Percentiles rank a stretch among this genome's conserved stretches.
Conservation (phyloP, 2,888 invertebrate species). For the Alentia gelatinosa region DNA sequence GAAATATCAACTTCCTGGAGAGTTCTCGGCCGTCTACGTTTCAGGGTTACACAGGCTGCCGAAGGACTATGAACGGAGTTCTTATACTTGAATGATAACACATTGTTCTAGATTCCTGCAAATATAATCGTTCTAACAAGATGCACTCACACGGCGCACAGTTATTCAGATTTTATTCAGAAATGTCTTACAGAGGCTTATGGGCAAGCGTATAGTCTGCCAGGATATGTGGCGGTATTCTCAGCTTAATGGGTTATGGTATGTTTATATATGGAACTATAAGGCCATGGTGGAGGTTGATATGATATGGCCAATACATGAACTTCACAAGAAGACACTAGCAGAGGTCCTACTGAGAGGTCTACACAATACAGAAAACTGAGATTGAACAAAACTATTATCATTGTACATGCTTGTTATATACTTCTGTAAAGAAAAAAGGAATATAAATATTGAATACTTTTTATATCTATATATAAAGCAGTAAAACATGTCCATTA, state of each 20-base stretch:
- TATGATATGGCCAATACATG: not conserved
- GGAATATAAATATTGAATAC: constrained; percentile 39
- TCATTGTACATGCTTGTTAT: constrained; percentile 33
- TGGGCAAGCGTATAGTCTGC: not conserved
- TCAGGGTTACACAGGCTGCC: not conserved
- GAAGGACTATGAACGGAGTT: not conserved
- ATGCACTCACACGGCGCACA: constrained; percentile 39
- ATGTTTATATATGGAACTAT: not conserved
- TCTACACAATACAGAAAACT: not conserved
- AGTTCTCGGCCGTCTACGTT: no score
- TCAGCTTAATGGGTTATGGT: not conserved
- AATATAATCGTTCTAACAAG: not conserved
- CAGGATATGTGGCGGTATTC: not conserved
- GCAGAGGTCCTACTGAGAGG: not conserved
- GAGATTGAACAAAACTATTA: constrained; percentile 29
- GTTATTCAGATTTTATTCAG: not conserved
- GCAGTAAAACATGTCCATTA: not conserved
- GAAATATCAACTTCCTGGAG: no score
- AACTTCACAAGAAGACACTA: constrained; percentile 31
- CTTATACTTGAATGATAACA: constrained; percentile 27
- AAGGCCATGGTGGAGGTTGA: not conserved
- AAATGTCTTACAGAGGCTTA: not conserved
- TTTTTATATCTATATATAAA: constrained; percentile 41
- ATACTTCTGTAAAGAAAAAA: constrained; percentile 37
- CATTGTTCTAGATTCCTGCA: constrained; percentile 38